Conservation (phyloP, 2,113 vertebrate species). For the Phalacrocorax carbo region DNA sequence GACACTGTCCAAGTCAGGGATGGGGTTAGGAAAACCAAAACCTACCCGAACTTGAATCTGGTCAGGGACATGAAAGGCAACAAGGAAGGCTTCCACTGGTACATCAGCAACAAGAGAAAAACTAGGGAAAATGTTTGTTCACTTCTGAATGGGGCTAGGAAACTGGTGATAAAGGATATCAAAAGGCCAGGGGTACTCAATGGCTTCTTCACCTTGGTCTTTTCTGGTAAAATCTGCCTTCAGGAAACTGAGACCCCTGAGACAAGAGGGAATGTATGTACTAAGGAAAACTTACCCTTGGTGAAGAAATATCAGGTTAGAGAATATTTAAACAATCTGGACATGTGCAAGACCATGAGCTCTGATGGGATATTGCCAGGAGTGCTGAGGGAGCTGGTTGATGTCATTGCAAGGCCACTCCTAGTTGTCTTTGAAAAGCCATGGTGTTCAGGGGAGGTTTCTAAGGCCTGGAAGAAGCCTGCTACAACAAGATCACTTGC, state of each 20-base stretch:
- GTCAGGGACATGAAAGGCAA: background rate
- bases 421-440: background rate
- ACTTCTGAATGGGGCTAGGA: background rate
- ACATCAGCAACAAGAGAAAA: background rate
- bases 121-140: background rate
- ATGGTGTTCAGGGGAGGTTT: background rate
- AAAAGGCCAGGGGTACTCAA: background rate
- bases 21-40: background rate
- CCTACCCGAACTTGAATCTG: background rate
- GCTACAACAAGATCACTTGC: background rate
- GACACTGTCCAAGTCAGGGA: background rate
- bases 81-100: background rate
- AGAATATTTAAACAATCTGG: background rate
- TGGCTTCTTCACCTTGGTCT: background rate
- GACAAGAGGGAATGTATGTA: background rate
- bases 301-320: background rate
- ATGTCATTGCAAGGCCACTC: background rate
- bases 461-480: background rate
- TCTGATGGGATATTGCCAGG: background rate
- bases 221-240: background rate
- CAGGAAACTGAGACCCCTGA: no score
- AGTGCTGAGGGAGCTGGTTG: background rate
- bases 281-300: background rate
- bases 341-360: background rate
- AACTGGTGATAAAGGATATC: background rate